phyloP scores from a whole-genome alignment of 1,140 invertebrate species.

The Meteorus sp. region DNA sequence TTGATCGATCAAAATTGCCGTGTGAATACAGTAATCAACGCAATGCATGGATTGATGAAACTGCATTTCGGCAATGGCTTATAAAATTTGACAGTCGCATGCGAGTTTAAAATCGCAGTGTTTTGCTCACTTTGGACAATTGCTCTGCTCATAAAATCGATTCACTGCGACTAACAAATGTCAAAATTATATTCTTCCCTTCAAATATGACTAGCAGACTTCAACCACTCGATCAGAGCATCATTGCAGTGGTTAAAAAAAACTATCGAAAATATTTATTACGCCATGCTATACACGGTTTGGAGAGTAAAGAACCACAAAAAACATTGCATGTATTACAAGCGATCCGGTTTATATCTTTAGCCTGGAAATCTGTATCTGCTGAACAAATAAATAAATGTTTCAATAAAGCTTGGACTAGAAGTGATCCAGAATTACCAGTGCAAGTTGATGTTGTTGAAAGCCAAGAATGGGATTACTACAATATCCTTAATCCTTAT shows the following conservation, averaged over 20 bases:
- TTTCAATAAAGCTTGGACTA: constrained; percentile 17
- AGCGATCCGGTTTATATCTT: neutral
- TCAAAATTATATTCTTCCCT: constrained; percentile 14
- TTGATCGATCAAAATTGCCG: constrained; percentile 15
- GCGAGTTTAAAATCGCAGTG: constrained; percentile 10
- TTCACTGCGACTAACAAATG: constrained; percentile 4
- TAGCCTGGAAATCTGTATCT: constrained; percentile 2
- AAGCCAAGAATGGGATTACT: constrained; percentile 15
- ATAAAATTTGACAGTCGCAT: neutral
- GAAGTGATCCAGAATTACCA: constrained; percentile 14
- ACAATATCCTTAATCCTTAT: constrained; percentile 8
- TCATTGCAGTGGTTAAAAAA: constrained; percentile 15
- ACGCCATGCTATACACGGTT: constrained; percentile 14
- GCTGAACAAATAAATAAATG: constrained; percentile 7
- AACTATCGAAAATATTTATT: constrained; percentile 16
- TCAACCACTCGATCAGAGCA: constrained; percentile 8
- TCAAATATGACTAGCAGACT: constrained; percentile 5
- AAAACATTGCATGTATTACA: constrained; percentile 5
- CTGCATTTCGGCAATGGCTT: neutral
- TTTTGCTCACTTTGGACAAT: constrained; percentile 8
- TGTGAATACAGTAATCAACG: constrained; percentile 14
- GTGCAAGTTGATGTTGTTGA: constrained; percentile 14
- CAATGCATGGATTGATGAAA: neutral
- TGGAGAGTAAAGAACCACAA: constrained; percentile 11
- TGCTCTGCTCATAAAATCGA: neutral